Evolutionary conservation across 2,113 vertebrate genomes (phyloP).

Genomic region (Rhynchopsitta pachyrhyncha): DNA sequence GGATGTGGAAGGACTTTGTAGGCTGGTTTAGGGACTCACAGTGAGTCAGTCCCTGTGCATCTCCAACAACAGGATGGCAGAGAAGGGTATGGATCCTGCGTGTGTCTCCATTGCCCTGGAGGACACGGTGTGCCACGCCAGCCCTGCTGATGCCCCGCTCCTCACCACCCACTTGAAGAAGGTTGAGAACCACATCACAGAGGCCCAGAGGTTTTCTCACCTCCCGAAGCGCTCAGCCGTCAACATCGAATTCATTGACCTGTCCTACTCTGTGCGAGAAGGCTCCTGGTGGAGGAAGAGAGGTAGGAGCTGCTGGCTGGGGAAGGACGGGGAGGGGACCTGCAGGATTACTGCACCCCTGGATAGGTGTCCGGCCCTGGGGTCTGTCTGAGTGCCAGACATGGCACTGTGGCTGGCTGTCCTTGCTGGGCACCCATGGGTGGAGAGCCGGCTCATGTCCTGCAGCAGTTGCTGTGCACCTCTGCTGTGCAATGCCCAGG

Average conservation of each 20-base stretch:
- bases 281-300: constrained; percentile 94
- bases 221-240: constrained; percentile 93
- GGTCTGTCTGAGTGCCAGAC: not conserved
- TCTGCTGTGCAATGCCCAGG: not conserved
- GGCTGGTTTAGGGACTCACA: not conserved
- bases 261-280: constrained; percentile 95
- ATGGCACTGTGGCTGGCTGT: not conserved
- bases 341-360: not conserved
- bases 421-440: not conserved
- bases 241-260: constrained; percentile 92
- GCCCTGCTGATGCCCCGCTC: constrained; percentile 82
- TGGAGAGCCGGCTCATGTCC: not conserved
- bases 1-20: not conserved
- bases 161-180: constrained; percentile 95
- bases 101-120: constrained; percentile 89
- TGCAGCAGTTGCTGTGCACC: accelerated
- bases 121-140: constrained; percentile 81
- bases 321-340: not conserved
- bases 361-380: accelerated
- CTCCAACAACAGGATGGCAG: constrained; percentile 80
- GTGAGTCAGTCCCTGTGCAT: accelerated
- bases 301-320: constrained; percentile 74
- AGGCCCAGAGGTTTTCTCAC: constrained; percentile 95
- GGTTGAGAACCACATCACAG: constrained; percentile 98
- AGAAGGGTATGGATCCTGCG: constrained; percentile 77